Conservation (phyloP, 2,888 invertebrate genomes). For the Exocentrus adspersus region DNA sequence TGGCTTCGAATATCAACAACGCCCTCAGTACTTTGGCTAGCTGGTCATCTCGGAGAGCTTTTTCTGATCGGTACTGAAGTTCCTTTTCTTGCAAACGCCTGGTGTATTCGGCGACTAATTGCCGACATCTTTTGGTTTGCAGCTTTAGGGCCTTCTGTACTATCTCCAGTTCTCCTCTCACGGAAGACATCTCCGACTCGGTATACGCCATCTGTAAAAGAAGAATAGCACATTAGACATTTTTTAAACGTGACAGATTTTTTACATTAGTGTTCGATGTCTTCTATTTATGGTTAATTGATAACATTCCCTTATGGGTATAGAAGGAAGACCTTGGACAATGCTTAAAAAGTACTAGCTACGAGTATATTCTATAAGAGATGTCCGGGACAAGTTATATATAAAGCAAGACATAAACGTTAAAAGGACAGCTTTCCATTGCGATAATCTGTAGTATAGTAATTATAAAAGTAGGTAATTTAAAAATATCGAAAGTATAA, state of each 20-base stretch:
- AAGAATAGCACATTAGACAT: constrained; percentile 35
- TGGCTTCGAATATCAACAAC: constrained; percentile 76
- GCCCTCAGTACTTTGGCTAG: constrained; percentile 76
- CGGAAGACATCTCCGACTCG: constrained; percentile 70
- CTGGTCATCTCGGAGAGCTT: constrained; percentile 75
- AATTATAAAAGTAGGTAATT: constrained; percentile 27
- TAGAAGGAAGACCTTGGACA: too few species aligned
- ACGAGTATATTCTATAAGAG: too few species aligned
- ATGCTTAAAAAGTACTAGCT: too few species aligned
- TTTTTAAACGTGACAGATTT: background rate
- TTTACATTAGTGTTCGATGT: too few species aligned
- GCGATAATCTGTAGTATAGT: constrained; percentile 9
- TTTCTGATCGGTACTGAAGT: constrained; percentile 70
- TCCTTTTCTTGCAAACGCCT: constrained; percentile 70
- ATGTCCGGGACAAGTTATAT: too few species aligned
- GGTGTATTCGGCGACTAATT: constrained; percentile 74
- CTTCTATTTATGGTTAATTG: too few species aligned
- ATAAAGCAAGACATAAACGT: too few species aligned
- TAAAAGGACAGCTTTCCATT: constrained; percentile 22
- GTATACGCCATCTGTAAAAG: constrained; percentile 73
- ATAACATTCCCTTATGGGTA: too few species aligned
- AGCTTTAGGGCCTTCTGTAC: constrained; percentile 74
- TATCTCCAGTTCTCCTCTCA: constrained; percentile 73
- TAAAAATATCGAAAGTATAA: constrained; percentile 37
- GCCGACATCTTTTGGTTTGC: constrained; percentile 74